Conservation (phyloP, 2,888 invertebrate genomes). For the Podotricha telesiphe region DNA sequence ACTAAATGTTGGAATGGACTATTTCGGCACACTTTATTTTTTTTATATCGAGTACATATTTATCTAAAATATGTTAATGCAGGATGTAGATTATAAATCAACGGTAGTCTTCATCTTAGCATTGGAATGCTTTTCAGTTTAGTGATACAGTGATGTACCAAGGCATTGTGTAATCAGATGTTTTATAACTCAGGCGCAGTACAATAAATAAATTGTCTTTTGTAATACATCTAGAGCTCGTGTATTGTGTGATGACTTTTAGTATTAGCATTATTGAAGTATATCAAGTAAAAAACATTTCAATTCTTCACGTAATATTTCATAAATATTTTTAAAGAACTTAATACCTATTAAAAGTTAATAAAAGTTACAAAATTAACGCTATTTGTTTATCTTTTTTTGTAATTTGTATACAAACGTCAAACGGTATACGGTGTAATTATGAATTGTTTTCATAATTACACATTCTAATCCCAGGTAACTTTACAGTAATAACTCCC, state of each 20-base stretch:
- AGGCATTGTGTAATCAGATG: conserved; percentile 19
- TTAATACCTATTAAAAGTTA: neutral
- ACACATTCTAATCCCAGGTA: conserved; percentile 4
- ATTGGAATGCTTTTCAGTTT: conserved; percentile 21
- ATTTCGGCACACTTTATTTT: no score
- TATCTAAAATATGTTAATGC: conserved; percentile 8
- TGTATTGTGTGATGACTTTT: neutral
- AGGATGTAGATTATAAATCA: conserved; percentile 4
- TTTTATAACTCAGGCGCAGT: neutral
- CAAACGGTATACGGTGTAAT: neutral
- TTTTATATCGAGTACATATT: neutral
- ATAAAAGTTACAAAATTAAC: no score
- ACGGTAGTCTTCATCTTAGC: conserved; percentile 9
- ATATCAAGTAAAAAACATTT: neutral
- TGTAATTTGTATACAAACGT: neutral
- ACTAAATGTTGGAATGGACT: no score
- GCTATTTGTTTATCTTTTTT: neutral
- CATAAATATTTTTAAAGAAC: neutral
- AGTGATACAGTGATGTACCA: conserved; percentile 20
- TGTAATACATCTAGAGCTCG: neutral
- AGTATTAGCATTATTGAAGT: neutral
- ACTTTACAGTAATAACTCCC: neutral
- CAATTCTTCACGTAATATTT: neutral
- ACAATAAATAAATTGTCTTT: neutral
- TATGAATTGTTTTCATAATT: neutral